Percentiles rank a stretch among this genome's conserved stretches.
Conservation (phyloP, 1,140 invertebrate genomes). For the Micrasema minimum region DNA sequence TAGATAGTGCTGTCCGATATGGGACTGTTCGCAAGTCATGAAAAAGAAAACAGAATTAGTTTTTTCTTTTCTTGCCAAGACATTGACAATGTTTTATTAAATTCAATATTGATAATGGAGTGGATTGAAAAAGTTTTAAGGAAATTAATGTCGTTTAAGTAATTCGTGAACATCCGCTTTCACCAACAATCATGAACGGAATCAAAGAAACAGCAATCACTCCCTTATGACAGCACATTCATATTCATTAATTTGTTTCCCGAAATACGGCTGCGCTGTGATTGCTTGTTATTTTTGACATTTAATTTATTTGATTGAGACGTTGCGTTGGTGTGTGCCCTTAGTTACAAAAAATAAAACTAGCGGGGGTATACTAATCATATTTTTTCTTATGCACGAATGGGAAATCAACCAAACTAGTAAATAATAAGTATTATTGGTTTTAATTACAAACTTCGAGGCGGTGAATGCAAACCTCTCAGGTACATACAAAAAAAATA, state of each 20-base stretch:
- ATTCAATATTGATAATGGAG: slow-evolving; percentile 25
- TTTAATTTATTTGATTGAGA: slow-evolving; percentile 53
- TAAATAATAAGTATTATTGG: too few species aligned
- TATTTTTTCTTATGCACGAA: slow-evolving; percentile 17
- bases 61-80: too few species aligned
- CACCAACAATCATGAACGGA: slow-evolving; percentile 27
- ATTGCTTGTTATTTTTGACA: slow-evolving; percentile 51
- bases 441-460: too few species aligned
- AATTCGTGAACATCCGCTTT: slow-evolving; percentile 31
- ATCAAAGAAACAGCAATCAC: slow-evolving; percentile 39
- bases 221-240: slow-evolving; percentile 37
- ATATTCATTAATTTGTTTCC: slow-evolving; percentile 40
- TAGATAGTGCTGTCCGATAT: too few species aligned
- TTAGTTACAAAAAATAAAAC: slow-evolving; percentile 41
- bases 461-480: too few species aligned
- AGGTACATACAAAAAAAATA: too few species aligned
- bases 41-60: too few species aligned
- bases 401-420: too few species aligned
- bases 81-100: neutral
- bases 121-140: slow-evolving; percentile 20
- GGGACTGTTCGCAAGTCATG: too few species aligned
- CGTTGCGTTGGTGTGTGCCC: slow-evolving; percentile 49
- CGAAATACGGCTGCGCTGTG: slow-evolving; percentile 32
- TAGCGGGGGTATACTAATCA: slow-evolving; percentile 30
- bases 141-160: slow-evolving; percentile 33